These are phyloP conservation scores for Haliclona indistincta DNA, from an alignment of 37 sponge, comb jelly and placozoan species.

Conservation along the genomic window DNA sequence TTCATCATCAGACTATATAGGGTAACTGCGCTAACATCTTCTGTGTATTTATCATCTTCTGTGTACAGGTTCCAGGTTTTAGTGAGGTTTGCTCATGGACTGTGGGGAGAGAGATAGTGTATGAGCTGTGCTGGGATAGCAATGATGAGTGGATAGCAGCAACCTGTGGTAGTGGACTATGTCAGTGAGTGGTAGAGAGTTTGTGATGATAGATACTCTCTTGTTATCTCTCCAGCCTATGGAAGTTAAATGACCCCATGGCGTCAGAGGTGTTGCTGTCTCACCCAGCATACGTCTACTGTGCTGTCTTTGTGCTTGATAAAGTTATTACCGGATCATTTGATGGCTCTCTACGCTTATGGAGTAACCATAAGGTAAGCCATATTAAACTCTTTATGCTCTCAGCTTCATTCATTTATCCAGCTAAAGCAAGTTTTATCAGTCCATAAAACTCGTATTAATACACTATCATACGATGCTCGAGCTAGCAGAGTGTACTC, in stretches of 20 bases:
- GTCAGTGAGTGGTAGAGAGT: constrained; percentile 32
- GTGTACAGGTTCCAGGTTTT: constrained; percentile 21
- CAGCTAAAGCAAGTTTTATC: constrained; percentile 26
- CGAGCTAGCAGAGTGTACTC: constrained; percentile 37
- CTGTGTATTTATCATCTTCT: background rate
- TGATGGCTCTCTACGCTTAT: constrained; percentile 70
- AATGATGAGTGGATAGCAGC: constrained; percentile 45
- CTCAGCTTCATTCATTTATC: too few relatives aligned
- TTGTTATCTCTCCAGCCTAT: constrained; percentile 1
- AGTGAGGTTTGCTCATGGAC: background rate
- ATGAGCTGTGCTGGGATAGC: constrained; percentile 74
- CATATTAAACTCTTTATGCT: too few relatives aligned
- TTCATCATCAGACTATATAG: constrained; percentile 40
- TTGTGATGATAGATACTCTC: background rate
- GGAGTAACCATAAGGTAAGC: constrained; percentile 41
- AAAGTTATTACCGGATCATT: constrained; percentile 74
- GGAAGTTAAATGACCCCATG: constrained; percentile 6
- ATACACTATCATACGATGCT: constrained; percentile 32
- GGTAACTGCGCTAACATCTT: constrained; percentile 7
- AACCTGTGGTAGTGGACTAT: constrained; percentile 84
- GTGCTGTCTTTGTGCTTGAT: background rate
- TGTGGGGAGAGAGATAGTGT: constrained; percentile 68
- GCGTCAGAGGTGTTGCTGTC: constrained; percentile 47
- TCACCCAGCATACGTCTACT: constrained; percentile 89
- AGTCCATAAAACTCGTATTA: constrained; percentile 55